These are phyloP conservation scores for Drosophila ustulata DNA, from an alignment of 2,888 invertebrate species.

Conservation along the genomic window DNA sequence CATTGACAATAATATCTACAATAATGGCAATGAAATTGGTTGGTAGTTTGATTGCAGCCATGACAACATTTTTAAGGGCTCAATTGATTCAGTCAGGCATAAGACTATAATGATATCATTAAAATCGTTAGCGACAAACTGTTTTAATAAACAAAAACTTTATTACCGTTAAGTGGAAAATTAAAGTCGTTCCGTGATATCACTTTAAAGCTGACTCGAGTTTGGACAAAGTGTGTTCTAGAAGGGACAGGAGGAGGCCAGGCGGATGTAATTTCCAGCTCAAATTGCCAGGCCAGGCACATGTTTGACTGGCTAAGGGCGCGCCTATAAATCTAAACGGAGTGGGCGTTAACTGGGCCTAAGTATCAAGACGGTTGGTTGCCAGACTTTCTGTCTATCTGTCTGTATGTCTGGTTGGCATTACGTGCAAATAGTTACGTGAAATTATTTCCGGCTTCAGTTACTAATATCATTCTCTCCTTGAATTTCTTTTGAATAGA, in stretches of 20 bases:
- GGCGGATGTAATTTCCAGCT: conserved; percentile 69
- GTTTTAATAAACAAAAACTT: conserved; percentile 6
- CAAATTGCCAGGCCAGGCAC: conserved; percentile 58
- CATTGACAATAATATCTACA: conserved; percentile 1
- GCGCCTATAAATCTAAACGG: conserved; percentile 59
- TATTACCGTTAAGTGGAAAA: not conserved
- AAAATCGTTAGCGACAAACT: conserved; percentile 24
- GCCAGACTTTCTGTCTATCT: conserved; percentile 26
- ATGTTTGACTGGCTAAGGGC: conserved; percentile 54
- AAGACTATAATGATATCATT: conserved; percentile 54
- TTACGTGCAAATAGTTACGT: conserved; percentile 76
- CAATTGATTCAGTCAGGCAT: conserved; percentile 26
- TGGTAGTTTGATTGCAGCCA: conserved; percentile 33
- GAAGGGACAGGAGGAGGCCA: conserved; percentile 8
- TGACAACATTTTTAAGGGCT: conserved; percentile 9
- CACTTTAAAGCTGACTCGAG: conserved; percentile 30
- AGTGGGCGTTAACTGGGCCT: conserved; percentile 51
- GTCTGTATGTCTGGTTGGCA: conserved; percentile 34
- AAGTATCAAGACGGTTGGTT: conserved; percentile 31
- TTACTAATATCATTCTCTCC: conserved; percentile 66
- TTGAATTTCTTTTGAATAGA: conserved; percentile 52
- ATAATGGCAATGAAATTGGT: conserved; percentile 6
- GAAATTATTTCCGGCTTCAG: conserved; percentile 75
- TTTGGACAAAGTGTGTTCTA: conserved; percentile 11
- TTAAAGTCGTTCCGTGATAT: conserved; percentile 12